phyloP scores from a whole-genome alignment of 2,888 invertebrate species.

The Lasioglossum villosulum region DNA sequence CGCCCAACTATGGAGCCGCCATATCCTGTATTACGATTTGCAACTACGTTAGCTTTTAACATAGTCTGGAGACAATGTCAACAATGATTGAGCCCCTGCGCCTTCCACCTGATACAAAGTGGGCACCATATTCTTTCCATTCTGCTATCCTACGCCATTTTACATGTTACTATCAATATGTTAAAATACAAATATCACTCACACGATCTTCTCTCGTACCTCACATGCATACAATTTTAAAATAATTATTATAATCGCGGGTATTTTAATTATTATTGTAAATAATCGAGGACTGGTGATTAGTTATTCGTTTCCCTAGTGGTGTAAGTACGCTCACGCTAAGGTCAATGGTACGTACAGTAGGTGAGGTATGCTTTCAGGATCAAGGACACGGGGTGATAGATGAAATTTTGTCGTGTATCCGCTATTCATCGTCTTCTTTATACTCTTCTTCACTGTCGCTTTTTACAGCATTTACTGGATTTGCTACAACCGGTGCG shows the following conservation, averaged over 20 bases:
- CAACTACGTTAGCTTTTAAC: conserved; percentile 67
- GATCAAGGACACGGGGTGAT: conserved; percentile 84
- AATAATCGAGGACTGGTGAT: conserved; percentile 82
- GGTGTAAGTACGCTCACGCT: conserved; percentile 85
- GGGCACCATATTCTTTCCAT: conserved; percentile 68
- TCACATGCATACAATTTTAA: conserved; percentile 83
- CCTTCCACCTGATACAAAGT: conserved; percentile 69
- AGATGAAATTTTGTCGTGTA: conserved; percentile 83
- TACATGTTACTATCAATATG: conserved; percentile 84
- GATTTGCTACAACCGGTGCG: conserved; percentile 84
- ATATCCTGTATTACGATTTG: conserved; percentile 60
- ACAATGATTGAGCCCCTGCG: conserved; percentile 80
- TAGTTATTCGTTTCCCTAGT: conserved; percentile 83
- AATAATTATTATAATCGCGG: conserved; percentile 83
- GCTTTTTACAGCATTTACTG: conserved; percentile 86
- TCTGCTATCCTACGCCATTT: conserved; percentile 83
- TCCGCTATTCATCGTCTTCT: conserved; percentile 86
- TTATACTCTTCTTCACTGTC: conserved; percentile 88
- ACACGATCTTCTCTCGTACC: conserved; percentile 78
- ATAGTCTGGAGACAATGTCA: conserved; percentile 74
- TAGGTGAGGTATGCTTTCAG: conserved; percentile 84
- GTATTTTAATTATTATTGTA: conserved; percentile 82
- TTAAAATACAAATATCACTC: conserved; percentile 85
- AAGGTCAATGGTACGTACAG: conserved; percentile 85
- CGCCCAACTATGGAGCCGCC: conserved; percentile 66